These are phyloP conservation scores for Athalia cordata DNA, from an alignment of 2,888 invertebrate genomes.

Conservation along the genomic window DNA sequence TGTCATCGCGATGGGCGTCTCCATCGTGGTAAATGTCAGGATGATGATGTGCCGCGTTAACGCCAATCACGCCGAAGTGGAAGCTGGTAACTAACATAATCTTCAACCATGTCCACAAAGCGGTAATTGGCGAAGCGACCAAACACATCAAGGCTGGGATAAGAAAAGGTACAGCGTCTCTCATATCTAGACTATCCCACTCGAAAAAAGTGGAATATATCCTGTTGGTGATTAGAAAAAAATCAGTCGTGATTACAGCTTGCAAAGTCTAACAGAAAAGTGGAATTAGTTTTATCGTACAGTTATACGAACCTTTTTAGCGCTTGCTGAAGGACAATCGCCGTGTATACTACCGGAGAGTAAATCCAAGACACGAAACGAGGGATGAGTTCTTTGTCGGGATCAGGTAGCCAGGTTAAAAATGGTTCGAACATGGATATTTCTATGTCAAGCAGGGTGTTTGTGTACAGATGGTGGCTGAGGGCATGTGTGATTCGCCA, in stretches of 20 bases:
- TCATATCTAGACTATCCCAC: conserved; percentile 56
- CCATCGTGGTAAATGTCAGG: conserved; percentile 88
- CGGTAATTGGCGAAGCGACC: conserved; percentile 64
- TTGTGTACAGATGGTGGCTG: conserved; percentile 87
- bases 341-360: conserved; percentile 73
- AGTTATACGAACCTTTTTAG: conserved; percentile 73
- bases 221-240: conserved; percentile 2
- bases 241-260: conserved; percentile 27
- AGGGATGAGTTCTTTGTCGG: conserved; percentile 74
- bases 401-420: conserved; percentile 79
- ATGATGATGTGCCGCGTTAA: conserved; percentile 88
- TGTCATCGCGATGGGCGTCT: conserved; percentile 77
- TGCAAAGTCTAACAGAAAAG: not conserved
- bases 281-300: not conserved
- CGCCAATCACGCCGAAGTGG: conserved; percentile 79
- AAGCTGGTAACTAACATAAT: conserved; percentile 77
- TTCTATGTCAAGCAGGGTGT: conserved; percentile 85
- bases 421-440: conserved; percentile 82
- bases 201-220: conserved; percentile 70
- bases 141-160: conserved; percentile 74
- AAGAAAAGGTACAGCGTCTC: conserved; percentile 67
- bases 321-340: conserved; percentile 56
- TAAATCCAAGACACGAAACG: conserved; percentile 76
- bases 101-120: conserved; percentile 76
- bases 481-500: conserved; percentile 86